Conservation (phyloP, 2,888 invertebrate genomes). For the Orchesellides sinensis region DNA sequence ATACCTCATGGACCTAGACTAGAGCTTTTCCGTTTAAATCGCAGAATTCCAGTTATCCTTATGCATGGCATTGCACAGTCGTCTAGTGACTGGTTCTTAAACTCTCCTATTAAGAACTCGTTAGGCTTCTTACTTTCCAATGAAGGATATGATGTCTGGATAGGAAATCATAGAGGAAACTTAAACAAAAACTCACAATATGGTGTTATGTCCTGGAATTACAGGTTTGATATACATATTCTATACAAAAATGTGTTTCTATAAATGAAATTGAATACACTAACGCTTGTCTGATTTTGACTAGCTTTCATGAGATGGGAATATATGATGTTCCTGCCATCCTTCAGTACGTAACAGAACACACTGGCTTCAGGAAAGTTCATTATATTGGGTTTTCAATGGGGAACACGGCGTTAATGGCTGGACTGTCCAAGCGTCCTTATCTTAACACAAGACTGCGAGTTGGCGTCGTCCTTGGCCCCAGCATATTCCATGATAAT, state of each 20-base stretch:
- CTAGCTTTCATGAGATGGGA: constrained; percentile 58
- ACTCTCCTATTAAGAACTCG: constrained; percentile 81
- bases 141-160: constrained; percentile 79
- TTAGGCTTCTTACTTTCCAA: constrained; percentile 77
- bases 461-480: constrained; percentile 40
- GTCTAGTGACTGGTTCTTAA: constrained; percentile 87
- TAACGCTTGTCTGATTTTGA: constrained; percentile 2
- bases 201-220: constrained; percentile 48
- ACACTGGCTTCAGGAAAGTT: constrained; percentile 7
- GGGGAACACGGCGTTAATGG: constrained; percentile 30
- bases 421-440: constrained; percentile 25
- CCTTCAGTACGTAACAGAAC: constrained; percentile 27
- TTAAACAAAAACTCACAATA: constrained; percentile 27
- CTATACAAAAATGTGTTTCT: not conserved
- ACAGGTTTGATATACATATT: constrained; percentile 24
- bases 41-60: constrained; percentile 78
- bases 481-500: constrained; percentile 45
- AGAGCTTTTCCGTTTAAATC: not conserved
- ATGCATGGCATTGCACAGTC: constrained; percentile 90
- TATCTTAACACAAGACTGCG: constrained; percentile 4
- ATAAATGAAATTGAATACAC: not conserved
- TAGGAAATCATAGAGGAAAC: constrained; percentile 74
- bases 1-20: constrained; percentile 77
- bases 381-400: constrained; percentile 59
- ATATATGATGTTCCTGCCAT: constrained; percentile 48